Evolutionary conservation across 37 sponge, comb jelly and placozoan species (phyloP).

Genomic region (Cliona cf. orientalis): DNA sequence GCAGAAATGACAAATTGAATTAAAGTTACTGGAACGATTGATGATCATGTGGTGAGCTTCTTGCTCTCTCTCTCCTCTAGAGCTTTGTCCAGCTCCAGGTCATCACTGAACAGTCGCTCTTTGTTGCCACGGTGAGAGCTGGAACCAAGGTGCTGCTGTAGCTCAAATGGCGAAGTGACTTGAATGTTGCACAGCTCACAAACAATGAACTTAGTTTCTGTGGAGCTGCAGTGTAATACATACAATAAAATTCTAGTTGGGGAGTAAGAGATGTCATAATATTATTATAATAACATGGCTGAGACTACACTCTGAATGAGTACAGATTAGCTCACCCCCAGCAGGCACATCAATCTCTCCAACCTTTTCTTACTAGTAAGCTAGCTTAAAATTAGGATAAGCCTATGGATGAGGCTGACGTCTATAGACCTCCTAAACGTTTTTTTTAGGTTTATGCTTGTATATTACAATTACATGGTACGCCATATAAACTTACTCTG

Average conservation of each 20-base stretch:
- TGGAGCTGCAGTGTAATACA: constrained; percentile 2
- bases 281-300: no score
- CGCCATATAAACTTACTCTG: constrained; percentile 68
- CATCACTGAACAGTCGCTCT: constrained; percentile 23
- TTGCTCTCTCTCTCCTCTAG: no score
- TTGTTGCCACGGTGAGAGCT: constrained; percentile 28
- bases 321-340: no score
- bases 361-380: background rate
- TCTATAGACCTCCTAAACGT: no score
- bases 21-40: no score
- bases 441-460: no score
- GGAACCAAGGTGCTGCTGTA: constrained; percentile 40
- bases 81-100: constrained; percentile 9
- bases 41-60: no score
- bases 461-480: no score
- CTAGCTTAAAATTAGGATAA: no score
- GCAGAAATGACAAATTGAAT: no score
- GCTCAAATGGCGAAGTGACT: constrained; percentile 35
- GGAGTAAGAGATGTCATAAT: background rate
- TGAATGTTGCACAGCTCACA: constrained; percentile 59
- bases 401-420: no score
- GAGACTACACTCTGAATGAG: background rate
- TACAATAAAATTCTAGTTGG: background rate
- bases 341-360: background rate
- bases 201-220: constrained; percentile 16